Evolutionary conservation across 2,888 invertebrate species (phyloP).

Genomic region (Amphipyra tragopoginis): DNA sequence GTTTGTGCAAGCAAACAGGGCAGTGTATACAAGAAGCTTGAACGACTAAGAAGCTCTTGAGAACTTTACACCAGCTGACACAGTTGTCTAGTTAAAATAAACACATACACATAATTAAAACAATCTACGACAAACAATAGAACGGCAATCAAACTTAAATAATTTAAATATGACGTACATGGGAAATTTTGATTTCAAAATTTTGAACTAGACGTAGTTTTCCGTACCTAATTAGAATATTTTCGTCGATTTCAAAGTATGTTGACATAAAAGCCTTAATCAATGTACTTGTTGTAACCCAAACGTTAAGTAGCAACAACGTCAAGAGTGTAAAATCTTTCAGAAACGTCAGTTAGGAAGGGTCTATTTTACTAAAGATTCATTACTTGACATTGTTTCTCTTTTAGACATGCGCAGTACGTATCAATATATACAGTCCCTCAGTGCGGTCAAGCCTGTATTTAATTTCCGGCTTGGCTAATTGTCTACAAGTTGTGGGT

Average conservation of each 20-base stretch:
- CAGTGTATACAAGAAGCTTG: not conserved
- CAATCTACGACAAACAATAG: not conserved
- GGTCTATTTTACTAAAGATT: conserved; percentile 23
- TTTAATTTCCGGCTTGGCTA: conserved; percentile 28
- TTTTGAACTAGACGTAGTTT: no score
- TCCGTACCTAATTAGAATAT: no score
- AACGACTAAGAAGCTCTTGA: not conserved
- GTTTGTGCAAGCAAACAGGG: not conserved
- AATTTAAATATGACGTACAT: no score
- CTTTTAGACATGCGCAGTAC: conserved; percentile 15
- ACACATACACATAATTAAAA: not conserved
- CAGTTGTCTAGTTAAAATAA: not conserved
- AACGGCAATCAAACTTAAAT: not conserved
- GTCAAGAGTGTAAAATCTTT: conserved; percentile 1
- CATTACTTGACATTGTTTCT: conserved; percentile 11
- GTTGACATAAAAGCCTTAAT: not conserved
- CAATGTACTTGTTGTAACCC: not conserved
- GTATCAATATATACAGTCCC: conserved; percentile 14
- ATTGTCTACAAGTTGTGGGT: conserved; percentile 25
- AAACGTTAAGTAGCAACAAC: not conserved
- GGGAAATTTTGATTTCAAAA: no score
- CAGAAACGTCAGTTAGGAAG: conserved; percentile 5
- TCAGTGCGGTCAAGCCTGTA: conserved; percentile 25
- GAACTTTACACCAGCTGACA: not conserved
- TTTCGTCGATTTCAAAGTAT: no score